Conservation (phyloP, 2,888 invertebrate species). For the Pasiphila rectangulata region DNA sequence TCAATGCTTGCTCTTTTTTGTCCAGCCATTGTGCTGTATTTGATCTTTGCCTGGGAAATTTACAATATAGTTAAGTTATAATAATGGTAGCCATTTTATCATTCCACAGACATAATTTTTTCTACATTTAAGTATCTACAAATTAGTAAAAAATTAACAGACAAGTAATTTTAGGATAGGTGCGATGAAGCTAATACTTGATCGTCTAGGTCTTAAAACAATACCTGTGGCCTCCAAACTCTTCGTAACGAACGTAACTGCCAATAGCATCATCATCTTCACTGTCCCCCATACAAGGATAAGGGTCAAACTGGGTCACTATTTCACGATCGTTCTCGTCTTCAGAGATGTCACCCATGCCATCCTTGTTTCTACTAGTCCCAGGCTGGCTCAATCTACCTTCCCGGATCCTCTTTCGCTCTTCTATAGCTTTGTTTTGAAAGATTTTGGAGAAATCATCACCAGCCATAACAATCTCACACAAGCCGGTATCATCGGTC, state of each 20-base stretch:
- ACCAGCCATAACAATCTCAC: slow-evolving; percentile 94
- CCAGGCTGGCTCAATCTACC: slow-evolving; percentile 56
- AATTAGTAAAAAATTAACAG: neutral
- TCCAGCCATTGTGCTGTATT: slow-evolving; percentile 94
- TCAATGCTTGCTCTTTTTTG: slow-evolving; percentile 92
- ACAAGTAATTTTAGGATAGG: too few species aligned
- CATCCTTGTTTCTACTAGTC: slow-evolving; percentile 59
- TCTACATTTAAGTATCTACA: too few species aligned
- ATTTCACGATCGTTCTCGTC: slow-evolving; percentile 67
- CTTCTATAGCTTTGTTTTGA: slow-evolving; percentile 69
- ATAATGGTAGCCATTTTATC: too few species aligned
- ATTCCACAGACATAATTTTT: too few species aligned
- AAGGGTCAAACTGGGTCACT: slow-evolving; percentile 82
- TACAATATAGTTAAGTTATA: too few species aligned
- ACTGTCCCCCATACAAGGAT: slow-evolving; percentile 89
- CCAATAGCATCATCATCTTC: slow-evolving; percentile 87
- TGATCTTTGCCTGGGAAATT: slow-evolving; percentile 83
- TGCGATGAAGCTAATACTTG: too few species aligned
- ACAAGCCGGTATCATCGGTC: slow-evolving; percentile 96
- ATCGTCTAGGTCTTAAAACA: too few species aligned
- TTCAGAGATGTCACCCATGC: slow-evolving; percentile 55
- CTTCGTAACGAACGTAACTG: slow-evolving; percentile 87
- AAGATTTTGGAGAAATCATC: slow-evolving; percentile 86
- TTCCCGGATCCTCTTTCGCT: slow-evolving; percentile 59
- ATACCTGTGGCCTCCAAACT: slow-evolving; percentile 80